phyloP scores from a whole-genome alignment of 2,113 vertebrate species.

The Chauna torquata region DNA sequence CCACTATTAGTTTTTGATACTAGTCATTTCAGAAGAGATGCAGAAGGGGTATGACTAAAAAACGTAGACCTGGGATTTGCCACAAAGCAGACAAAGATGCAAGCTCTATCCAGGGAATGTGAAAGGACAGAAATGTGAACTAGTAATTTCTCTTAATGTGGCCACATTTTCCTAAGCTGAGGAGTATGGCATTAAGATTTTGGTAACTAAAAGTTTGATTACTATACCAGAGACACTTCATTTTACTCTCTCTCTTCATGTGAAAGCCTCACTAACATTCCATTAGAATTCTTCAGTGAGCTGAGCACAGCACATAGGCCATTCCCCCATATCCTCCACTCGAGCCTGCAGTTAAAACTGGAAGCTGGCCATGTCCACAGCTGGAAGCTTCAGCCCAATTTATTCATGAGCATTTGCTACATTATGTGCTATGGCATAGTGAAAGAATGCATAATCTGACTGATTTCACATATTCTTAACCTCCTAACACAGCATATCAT shows the following conservation, averaged over 20 bases:
- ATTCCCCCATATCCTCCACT: neutral
- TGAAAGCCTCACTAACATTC: neutral
- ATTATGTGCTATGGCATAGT: neutral
- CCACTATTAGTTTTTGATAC: neutral
- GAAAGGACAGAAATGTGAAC: neutral
- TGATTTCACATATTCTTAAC: slow-evolving; percentile 11
- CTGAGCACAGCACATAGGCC: neutral
- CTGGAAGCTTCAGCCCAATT: slow-evolving; percentile 1
- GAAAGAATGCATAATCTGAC: neutral
- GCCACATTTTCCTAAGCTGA: neutral
- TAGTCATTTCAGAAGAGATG: neutral
- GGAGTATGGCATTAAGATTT: neutral
- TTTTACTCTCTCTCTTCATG: neutral
- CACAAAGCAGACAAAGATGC: neutral
- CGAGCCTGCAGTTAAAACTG: neutral
- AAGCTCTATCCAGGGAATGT: neutral
- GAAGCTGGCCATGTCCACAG: slow-evolving; percentile 24
- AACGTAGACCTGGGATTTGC: neutral
- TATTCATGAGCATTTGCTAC: neutral
- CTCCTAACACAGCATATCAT: neutral
- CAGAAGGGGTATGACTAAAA: neutral
- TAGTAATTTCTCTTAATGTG: neutral
- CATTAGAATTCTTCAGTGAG: neutral
- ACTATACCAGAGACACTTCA: neutral
- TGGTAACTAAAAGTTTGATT: neutral